Base-by-base conservation (phyloP, 1,140 invertebrate genomes). In the Andrena cerasifolii region DNA sequence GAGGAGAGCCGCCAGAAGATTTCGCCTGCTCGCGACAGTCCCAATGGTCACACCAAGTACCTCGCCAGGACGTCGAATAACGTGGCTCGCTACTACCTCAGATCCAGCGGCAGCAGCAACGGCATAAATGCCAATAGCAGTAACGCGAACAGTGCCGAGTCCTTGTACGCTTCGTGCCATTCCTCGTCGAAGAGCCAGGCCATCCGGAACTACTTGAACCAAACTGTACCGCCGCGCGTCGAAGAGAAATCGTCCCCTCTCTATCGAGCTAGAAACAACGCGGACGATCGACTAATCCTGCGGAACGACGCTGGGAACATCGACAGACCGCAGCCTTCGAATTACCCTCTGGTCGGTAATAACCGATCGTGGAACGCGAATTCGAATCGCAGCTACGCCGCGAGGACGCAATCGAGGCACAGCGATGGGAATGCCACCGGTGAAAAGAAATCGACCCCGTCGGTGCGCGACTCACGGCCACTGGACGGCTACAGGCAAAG, bases 181-280 rank as follows among this genome's bases (percentile, higher is more conserved):
- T 70, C 74, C 2, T 2, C 51, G 12, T 58, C 81, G 3, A 84
- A 88, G 59, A 89, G 85, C 76, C 82, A 88, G 40, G 70, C 86
- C 1, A 84, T 91, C 24, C 87, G 86, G 67, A 90, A 90, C 63
- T 91, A 91, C 53, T 51, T 91, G 1, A 90, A 90, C 62, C 87
- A 91, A 71, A 88, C 84, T 26, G 62, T 87, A 61, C 87, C 87
- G 0, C 49, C 79, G 26, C 43, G 43, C 0, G 18, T 24, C 18
- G 63, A 76, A 12, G 59, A 51, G 0, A 67, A 79, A 24, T 18
- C 16, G 1, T 51, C 31, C 0, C 1, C 6, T 1, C 61, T 40
- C 1, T 26, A 26, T 36, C 58, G 58, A 10, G 18, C 40, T 7
- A 62, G 14, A 10, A 66, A n/a, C 12, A 49, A 0, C 2, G 8